phyloP scores from a whole-genome alignment of 2,888 invertebrate species.

The Actias luna region DNA sequence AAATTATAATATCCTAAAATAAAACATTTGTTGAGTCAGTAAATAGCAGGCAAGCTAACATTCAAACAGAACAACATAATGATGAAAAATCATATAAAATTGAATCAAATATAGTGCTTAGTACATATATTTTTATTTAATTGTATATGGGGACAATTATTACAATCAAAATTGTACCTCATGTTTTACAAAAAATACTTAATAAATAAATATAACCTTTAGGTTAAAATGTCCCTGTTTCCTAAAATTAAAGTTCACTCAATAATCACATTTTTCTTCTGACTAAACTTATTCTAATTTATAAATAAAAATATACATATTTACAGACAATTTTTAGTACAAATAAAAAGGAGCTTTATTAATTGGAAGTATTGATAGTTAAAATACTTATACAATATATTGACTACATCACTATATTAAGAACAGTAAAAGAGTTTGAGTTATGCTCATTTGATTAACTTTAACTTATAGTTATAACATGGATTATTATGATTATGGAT shows the following conservation, averaged over 20 bases:
- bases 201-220: background rate
- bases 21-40: no score
- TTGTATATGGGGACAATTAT: background rate
- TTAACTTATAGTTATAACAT: background rate
- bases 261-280: background rate
- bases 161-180: background rate
- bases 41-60: no score
- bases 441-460: background rate
- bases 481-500: background rate
- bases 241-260: background rate
- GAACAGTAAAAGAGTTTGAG: background rate
- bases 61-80: no score
- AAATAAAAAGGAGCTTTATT: constrained; percentile 5
- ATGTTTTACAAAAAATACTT: background rate
- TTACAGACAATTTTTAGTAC: constrained; percentile 8
- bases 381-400: background rate
- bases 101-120: background rate
- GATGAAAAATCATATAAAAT: no score
- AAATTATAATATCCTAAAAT: no score
- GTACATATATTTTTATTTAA: background rate
- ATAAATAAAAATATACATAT: constrained; percentile 3
- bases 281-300: background rate
- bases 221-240: background rate
- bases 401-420: background rate
- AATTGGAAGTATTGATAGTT: background rate